A percentile compares a stretch with the other conserved stretches of the same genome.
These are phyloP conservation scores for Lacerta agilis DNA, from an alignment of 2,797 vertebrate species.

Conservation along the genomic window DNA sequence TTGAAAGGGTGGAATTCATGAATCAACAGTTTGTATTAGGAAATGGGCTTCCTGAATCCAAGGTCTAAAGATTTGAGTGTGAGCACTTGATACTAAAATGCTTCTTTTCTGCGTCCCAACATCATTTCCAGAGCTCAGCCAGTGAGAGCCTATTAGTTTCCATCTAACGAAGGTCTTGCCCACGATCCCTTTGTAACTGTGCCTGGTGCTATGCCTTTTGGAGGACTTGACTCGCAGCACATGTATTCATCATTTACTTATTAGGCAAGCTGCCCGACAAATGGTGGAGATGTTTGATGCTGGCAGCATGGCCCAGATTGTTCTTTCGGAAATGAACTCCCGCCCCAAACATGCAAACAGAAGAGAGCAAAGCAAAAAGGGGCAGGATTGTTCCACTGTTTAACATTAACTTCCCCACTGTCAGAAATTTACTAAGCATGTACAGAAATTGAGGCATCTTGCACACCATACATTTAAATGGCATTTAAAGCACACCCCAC, in stretches of 20 bases:
- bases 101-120: fast-evolving
- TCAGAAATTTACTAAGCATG: too few relatives aligned
- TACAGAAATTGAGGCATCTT: too few relatives aligned
- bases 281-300: neutral
- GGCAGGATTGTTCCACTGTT: too few relatives aligned
- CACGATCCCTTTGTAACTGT: neutral
- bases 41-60: neutral
- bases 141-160: neutral
- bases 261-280: neutral
- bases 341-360: too few relatives aligned
- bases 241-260: neutral
- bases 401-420: too few relatives aligned
- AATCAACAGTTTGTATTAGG: neutral
- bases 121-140: neutral
- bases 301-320: neutral
- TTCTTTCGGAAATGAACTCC: too few relatives aligned
- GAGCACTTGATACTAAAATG: neutral
- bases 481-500: too few relatives aligned
- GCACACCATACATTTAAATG: too few relatives aligned
- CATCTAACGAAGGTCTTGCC: fast-evolving
- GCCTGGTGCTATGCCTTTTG: fast-evolving
- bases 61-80: fast-evolving
- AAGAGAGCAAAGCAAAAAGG: too few relatives aligned
- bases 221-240: neutral
- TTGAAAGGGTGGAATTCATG: neutral